phyloP scores from a whole-genome alignment of 2,888 invertebrate species.

The Xylophagus ater region DNA sequence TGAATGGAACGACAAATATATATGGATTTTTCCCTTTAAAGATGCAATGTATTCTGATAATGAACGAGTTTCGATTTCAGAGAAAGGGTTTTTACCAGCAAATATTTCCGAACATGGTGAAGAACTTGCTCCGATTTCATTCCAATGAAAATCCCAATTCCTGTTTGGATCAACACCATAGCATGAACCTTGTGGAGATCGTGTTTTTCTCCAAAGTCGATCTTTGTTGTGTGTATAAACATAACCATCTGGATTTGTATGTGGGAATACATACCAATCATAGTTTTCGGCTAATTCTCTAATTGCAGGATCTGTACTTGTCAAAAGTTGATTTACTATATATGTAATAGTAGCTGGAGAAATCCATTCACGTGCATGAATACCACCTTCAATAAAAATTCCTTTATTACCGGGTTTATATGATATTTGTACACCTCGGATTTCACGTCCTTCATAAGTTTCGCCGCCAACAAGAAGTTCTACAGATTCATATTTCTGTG shows the following conservation, averaged over 20 bases:
- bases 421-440: conserved; percentile 47
- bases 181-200: conserved; percentile 38
- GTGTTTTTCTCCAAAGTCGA: conserved; percentile 55
- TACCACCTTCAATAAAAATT: conserved; percentile 52
- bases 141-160: conserved; percentile 55
- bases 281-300: conserved; percentile 43
- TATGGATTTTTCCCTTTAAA: conserved; percentile 42
- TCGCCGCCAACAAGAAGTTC: conserved; percentile 43
- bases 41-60: conserved; percentile 46
- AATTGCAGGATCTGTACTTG: conserved; percentile 42
- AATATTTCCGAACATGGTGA: conserved; percentile 38
- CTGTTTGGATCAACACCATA: conserved; percentile 52
- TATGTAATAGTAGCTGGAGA: conserved; percentile 53
- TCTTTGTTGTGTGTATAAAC: conserved; percentile 52
- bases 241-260: conserved; percentile 67
- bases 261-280: conserved; percentile 66
- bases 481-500: conserved; percentile 37
- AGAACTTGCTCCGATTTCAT: conserved; percentile 43
- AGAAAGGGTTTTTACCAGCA: conserved; percentile 45
- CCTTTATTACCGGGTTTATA: conserved; percentile 41
- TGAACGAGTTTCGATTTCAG: conserved; percentile 45
- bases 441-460: conserved; percentile 48
- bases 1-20: conserved; percentile 66
- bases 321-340: conserved; percentile 49
- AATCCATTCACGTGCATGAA: conserved; percentile 69